Evolutionary conservation across 2,888 invertebrate species (phyloP).

Genomic region (Dicyrtomina minuta): DNA sequence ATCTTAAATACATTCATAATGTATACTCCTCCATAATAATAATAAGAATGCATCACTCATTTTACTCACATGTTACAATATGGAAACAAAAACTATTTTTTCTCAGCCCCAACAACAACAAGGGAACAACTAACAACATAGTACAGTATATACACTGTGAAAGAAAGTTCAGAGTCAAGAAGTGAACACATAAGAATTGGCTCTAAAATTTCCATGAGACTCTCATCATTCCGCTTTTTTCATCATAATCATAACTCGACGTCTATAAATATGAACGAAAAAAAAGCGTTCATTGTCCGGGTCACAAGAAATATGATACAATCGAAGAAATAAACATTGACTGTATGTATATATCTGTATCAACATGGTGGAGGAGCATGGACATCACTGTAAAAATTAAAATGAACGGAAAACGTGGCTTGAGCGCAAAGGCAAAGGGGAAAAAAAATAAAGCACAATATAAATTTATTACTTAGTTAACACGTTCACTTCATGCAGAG

Average conservation of each 20-base stretch:
- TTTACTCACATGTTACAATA: too few relatives aligned
- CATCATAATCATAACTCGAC: too few relatives aligned
- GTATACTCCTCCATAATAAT: too few relatives aligned
- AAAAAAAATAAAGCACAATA: too few relatives aligned
- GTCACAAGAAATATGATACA: constrained; percentile 24
- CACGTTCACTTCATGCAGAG: not conserved
- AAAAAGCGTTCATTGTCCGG: constrained; percentile 25
- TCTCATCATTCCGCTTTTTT: not conserved
- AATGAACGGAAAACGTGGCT: constrained; percentile 5
- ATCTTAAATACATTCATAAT: too few relatives aligned
- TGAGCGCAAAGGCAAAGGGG: too few relatives aligned
- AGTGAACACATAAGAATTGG: not conserved
- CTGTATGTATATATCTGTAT: not conserved
- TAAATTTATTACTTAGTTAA: constrained; percentile 19
- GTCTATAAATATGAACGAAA: not conserved
- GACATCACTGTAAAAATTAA: not conserved
- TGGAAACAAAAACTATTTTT: not conserved
- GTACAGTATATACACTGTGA: too few relatives aligned
- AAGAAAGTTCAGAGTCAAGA: not conserved
- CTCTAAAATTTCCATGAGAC: constrained; percentile 3
- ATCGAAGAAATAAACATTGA: constrained; percentile 2
- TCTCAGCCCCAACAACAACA: not conserved
- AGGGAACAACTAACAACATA: too few relatives aligned
- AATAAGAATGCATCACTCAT: too few relatives aligned
- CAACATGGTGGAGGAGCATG: not conserved